Evolutionary conservation across 1,140 invertebrate species (phyloP), one percentile per base, ranked within the genome.

Genomic region (Micrasema longulum): DNA sequence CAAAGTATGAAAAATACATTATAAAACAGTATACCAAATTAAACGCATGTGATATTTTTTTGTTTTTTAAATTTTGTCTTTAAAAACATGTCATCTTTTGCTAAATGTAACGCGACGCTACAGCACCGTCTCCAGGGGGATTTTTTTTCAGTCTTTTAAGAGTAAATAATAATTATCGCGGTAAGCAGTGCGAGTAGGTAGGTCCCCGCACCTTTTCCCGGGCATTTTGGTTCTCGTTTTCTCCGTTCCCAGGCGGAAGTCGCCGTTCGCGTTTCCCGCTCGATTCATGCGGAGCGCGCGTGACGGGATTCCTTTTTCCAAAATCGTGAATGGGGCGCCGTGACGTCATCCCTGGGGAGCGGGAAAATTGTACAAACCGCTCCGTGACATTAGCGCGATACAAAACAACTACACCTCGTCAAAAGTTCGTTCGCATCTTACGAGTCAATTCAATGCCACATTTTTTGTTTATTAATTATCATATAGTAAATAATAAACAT

Each of bases 211-310:
- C n/a, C n/a, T 12, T 35, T 57, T 57, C 53, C 53, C 53, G 53
- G 53, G 53, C 53, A 57, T 57, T 57, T n/a, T n/a, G n/a, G n/a
- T n/a, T n/a, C n/a, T n/a, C n/a, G n/a, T 18, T 12, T 55, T 26
- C 52, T 11, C 22, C 26, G 22, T 35, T 55, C 26, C 52, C 53
- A 52, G 48, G 48, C 48, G 48, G 48, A 52, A 52, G 48, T 52
- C 48, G 12, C n/a, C n/a, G n/a, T n/a, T n/a, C n/a, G n/a, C n/a
- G 50, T 23, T 53, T 35, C 26, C 53, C 53, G 53, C n/a, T 38
- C 53, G 53, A 57, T 57, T 57, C 53, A 57, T 57, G 53, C 45
- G 16, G 7, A 14, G 6, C 45, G 45, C 11, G n/a, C n/a, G n/a
- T n/a, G n/a, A n/a, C n/a, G 11, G n/a, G n/a, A n/a, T n/a, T 57